Percentiles rank a stretch among this genome's conserved stretches.
These are phyloP conservation scores for Orestias chungarensis DNA, from an alignment of 2,797 vertebrate genomes.

Conservation along the genomic window DNA sequence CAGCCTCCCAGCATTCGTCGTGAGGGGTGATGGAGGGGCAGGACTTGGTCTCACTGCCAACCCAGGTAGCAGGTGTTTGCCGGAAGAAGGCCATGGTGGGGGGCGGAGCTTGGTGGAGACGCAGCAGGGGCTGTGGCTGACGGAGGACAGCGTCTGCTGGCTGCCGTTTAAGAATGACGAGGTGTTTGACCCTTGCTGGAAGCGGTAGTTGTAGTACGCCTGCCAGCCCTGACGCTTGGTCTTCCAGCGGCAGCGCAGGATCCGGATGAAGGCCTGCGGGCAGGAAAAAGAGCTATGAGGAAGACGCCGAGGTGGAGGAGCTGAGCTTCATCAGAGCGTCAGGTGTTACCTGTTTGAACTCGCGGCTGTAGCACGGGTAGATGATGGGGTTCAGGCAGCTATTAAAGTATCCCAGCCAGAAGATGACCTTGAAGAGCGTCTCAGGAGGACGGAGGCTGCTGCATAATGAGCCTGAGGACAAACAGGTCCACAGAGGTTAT, in stretches of 20 bases:
- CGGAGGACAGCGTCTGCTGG: constrained; percentile 86
- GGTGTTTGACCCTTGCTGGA: constrained; percentile 82
- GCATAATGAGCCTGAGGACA: constrained; percentile 85
- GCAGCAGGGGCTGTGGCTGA: constrained; percentile 81
- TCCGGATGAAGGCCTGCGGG: constrained; percentile 72
- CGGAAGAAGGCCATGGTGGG: constrained; percentile 1
- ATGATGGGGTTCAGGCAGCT: constrained; percentile 96
- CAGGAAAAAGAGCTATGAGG: neutral
- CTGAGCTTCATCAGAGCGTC: neutral
- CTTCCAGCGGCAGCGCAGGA: constrained; percentile 78
- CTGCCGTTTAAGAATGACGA: constrained; percentile 86
- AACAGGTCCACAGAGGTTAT: too few relatives aligned
- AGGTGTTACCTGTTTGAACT: constrained; percentile 84
- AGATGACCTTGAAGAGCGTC: constrained; percentile 89
- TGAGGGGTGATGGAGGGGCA: neutral
- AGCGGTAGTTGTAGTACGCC: constrained; percentile 82
- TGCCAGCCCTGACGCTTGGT: constrained; percentile 79
- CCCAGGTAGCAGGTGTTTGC: constrained; percentile 23
- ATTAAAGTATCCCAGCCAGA: constrained; percentile 97
- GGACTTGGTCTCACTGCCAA: neutral
- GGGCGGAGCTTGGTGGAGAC: constrained; percentile 66
- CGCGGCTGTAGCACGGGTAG: constrained; percentile 94
- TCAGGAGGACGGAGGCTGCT: constrained; percentile 84
- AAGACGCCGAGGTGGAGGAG: neutral
- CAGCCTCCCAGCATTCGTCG: neutral